A percentile compares a stretch with the other conserved stretches of the same genome.
These are phyloP conservation scores for Ctena decussata DNA, from an alignment of 2,888 invertebrate genomes.

Conservation along the genomic window DNA sequence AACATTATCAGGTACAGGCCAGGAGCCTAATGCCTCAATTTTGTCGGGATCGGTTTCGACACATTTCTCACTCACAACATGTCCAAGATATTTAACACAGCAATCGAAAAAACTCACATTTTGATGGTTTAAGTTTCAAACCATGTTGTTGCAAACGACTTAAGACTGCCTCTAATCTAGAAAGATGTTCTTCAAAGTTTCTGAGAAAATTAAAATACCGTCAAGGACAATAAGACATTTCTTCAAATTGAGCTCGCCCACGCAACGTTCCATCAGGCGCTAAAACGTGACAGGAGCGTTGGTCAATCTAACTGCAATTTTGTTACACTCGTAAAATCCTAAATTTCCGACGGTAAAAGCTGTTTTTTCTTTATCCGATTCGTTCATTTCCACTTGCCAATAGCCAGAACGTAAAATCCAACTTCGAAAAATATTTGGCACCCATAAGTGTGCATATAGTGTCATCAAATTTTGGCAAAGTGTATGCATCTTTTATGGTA, in stretches of 20 bases:
- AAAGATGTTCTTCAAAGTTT: neutral
- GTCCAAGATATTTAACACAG: neutral
- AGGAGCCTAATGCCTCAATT: neutral
- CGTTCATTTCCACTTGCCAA: neutral
- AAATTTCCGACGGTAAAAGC: neutral
- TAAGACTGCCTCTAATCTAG: neutral
- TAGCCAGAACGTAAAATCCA: slow-evolving; percentile 35
- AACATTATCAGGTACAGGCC: neutral
- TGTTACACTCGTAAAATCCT: neutral
- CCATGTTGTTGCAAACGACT: neutral
- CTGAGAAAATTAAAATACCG: neutral
- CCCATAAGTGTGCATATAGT: slow-evolving; percentile 34
- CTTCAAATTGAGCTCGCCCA: neutral
- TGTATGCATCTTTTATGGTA: slow-evolving; percentile 47
- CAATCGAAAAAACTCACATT: neutral
- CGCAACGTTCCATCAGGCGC: neutral
- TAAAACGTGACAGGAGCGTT: neutral
- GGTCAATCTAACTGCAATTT: neutral
- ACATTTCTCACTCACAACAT: neutral
- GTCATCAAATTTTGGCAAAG: slow-evolving; percentile 48
- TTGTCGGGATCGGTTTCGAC: neutral
- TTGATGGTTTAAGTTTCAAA: neutral
- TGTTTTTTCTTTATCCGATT: neutral
- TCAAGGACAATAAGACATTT: neutral
- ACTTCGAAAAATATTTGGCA: slow-evolving; percentile 24